Base-by-base conservation (phyloP, 1,140 invertebrate genomes). In the Zaprionus gabonicus region DNA sequence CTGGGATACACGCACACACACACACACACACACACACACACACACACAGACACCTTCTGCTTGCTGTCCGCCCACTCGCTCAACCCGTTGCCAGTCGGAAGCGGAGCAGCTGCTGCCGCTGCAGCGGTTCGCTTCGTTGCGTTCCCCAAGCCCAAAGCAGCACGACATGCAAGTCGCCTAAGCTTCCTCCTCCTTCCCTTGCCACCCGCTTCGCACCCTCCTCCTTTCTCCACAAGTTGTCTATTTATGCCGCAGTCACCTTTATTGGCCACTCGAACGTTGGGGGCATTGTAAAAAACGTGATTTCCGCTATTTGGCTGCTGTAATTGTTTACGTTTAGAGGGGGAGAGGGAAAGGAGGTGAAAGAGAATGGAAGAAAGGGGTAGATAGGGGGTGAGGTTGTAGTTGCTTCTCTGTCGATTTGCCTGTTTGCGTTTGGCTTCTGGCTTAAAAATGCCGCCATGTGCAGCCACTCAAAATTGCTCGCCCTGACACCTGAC, bases 251-350 rank as follows among this genome's bases (percentile, higher is more conserved):
- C 59, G 44, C 53, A 70, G 67, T 51, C 72, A 75, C 67, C 72
- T 70, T 75, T 63, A 75, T 75, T 79, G 71, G 77, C 84, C 77
- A 74, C 53, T 86, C 77, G 72, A 71, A 80, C 71, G 66, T 82
- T 80, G 46, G 41, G 41, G 76, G 76, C 66, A 77, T 76, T 64
- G 74, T 83, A 31, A 81, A 88, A 87, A 88, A 87, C 83, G 83
- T 87, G 83, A 87, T 88, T 87, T 88, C 84, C 83, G 83, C 80
- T 88, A 76, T 81, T 81, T 72, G 64, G 28, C 63, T 34, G 74
- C 68, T 80, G 49, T 80, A 88, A 84, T 88, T 87, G 73, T 83
- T 80, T 66, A 70, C 46, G 55, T 46, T 27, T 55, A 51, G 9
- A 49, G 15, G 13, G 23, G 15, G 25, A 7, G 17, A 0, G 20